A percentile compares a stretch with the other conserved stretches of the same genome.
Evolutionary conservation across 2,797 vertebrate species (phyloP).

Genomic region (Amblyopsis hoosieri): DNA sequence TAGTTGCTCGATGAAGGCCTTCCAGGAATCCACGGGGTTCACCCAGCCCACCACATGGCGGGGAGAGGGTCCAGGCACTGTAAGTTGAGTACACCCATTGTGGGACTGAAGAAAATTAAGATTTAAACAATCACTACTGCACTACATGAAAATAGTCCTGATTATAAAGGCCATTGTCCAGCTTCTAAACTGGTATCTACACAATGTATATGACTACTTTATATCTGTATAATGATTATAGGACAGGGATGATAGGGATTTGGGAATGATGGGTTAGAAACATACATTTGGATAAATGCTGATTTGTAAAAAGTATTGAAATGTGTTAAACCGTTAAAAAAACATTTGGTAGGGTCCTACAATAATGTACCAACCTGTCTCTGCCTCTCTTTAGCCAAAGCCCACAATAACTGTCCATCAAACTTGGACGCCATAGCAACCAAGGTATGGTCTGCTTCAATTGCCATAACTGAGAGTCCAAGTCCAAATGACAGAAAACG

Average conservation of each 20-base stretch:
- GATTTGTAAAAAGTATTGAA: too few species aligned
- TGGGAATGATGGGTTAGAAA: not conserved
- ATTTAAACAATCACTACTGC: not conserved
- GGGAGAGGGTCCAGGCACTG: conserved; percentile 41
- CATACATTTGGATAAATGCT: too few species aligned
- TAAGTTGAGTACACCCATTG: conserved; percentile 40
- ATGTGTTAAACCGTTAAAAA: too few species aligned
- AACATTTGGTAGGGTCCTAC: not conserved
- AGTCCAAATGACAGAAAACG: conserved; percentile 88
- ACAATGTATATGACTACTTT: too few species aligned
- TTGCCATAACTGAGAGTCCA: conserved; percentile 82
- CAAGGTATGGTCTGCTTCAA: conserved; percentile 84
- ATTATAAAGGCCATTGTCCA: not conserved
- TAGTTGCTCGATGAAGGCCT: conserved; percentile 76
- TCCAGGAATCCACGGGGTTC: conserved; percentile 81
- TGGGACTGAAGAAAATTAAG: conserved; percentile 40
- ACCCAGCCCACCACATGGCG: conserved; percentile 82
- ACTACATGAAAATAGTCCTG: too few species aligned
- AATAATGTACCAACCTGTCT: conserved; percentile 57
- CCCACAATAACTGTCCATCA: conserved; percentile 79
- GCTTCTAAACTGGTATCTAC: not conserved
- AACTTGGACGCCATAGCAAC: conserved; percentile 78
- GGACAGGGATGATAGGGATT: not conserved
- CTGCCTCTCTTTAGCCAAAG: conserved; percentile 73
- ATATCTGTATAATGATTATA: too few species aligned